phyloP scores from a whole-genome alignment of 1,140 invertebrate species.

The Drosophila punjabiensis region DNA sequence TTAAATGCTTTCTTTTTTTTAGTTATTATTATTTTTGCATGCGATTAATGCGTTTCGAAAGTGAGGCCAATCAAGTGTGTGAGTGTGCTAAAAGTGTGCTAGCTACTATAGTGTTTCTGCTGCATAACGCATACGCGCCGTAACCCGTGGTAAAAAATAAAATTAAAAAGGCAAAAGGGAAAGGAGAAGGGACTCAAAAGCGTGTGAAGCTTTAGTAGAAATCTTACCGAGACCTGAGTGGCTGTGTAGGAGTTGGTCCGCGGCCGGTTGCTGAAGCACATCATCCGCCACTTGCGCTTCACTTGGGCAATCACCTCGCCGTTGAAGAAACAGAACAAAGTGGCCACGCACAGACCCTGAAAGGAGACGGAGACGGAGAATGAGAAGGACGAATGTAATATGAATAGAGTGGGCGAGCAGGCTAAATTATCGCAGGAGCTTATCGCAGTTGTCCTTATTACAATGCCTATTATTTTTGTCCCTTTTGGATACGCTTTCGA shows the following conservation, averaged over 20 bases:
- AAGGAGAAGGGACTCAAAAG: constrained; percentile 45
- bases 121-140: constrained; percentile 79
- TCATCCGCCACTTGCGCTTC: constrained; percentile 91
- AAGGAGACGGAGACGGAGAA: constrained; percentile 65
- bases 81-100: constrained; percentile 17
- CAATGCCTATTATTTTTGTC: constrained; percentile 35
- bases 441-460: constrained; percentile 46
- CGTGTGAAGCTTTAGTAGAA: constrained; percentile 73
- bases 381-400: background rate
- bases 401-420: constrained; percentile 10
- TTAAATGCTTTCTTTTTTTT: constrained; percentile 7
- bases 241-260: constrained; percentile 93
- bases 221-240: constrained; percentile 93
- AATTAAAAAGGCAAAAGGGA: constrained; percentile 17
- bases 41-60: constrained; percentile 36
- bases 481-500: constrained; percentile 12
- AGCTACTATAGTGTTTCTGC: constrained; percentile 30
- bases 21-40: constrained; percentile 27
- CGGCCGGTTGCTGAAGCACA: constrained; percentile 88
- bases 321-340: constrained; percentile 98
- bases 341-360: constrained; percentile 95
- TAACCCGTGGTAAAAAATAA: constrained; percentile 60
- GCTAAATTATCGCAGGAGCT: constrained; percentile 17
- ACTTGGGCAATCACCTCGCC: constrained; percentile 95
- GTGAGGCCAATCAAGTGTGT: constrained; percentile 35